Conservation (phyloP, 2,113 vertebrate species). For the Heterotis niloticus region DNA sequence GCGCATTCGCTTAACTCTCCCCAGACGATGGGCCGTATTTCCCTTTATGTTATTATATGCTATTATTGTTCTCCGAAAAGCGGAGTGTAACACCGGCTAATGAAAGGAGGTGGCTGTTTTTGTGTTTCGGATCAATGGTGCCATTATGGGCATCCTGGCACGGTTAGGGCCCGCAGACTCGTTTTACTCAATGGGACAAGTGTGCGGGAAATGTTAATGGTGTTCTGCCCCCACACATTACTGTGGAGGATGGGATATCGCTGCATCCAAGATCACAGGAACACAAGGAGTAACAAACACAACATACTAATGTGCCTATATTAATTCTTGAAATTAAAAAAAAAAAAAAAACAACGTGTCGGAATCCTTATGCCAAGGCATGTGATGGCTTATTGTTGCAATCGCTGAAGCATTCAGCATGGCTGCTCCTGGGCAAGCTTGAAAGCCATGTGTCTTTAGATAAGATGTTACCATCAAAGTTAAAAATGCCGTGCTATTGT, state of each 20-base stretch:
- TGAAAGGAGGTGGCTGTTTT: conserved; percentile 48
- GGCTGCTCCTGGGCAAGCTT: conserved; percentile 44
- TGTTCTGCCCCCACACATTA: not conserved
- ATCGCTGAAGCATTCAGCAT: conserved; percentile 50
- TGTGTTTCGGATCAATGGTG: conserved; percentile 50
- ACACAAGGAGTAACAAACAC: conserved; percentile 15
- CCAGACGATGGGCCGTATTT: conserved; percentile 53
- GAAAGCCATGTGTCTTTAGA: conserved; percentile 33
- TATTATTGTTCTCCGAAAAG: conserved; percentile 51
- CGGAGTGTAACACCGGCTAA: conserved; percentile 13
- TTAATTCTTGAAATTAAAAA: conserved; percentile 49
- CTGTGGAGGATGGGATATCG: not conserved
- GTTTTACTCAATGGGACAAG: conserved; percentile 34
- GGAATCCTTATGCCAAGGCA: conserved; percentile 47
- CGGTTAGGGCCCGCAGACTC: conserved; percentile 38
- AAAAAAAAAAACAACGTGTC: not conserved
- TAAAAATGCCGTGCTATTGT: conserved; percentile 14
- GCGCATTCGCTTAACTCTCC: conserved; percentile 46
- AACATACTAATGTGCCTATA: conserved; percentile 39
- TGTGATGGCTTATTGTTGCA: conserved; percentile 41
- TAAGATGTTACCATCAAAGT: conserved; percentile 25
- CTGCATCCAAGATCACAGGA: not conserved
- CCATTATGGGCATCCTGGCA: conserved; percentile 59
- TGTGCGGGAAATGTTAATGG: conserved; percentile 32
- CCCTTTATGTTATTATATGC: conserved; percentile 53